Evolutionary conservation across 2,113 vertebrate species (phyloP).

Genomic region (Peucedramus taeniatus): DNA sequence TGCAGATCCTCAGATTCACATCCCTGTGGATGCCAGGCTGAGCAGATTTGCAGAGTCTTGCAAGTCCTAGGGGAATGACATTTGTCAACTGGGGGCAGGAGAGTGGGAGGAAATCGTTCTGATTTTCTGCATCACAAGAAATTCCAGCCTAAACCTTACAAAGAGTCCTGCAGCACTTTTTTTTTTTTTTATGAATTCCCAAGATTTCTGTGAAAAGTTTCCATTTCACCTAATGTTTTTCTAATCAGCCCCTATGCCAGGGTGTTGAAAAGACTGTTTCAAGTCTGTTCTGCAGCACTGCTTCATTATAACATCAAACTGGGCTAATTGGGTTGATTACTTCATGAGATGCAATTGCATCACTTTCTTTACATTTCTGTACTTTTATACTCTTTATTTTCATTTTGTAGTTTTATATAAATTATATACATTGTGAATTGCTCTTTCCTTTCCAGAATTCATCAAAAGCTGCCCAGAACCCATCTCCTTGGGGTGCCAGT

Average conservation of each 20-base stretch:
- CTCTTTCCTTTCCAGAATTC: slow-evolving; percentile 80
- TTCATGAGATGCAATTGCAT: not conserved
- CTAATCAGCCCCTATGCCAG: not conserved
- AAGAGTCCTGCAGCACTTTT: not conserved
- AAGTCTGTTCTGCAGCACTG: not conserved
- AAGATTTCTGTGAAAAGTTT: not conserved
- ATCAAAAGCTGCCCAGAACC: slow-evolving; percentile 84
- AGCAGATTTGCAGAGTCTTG: not conserved
- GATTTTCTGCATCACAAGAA: not conserved
- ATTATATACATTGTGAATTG: not conserved
- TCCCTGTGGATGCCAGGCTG: not conserved
- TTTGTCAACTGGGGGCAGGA: not conserved
- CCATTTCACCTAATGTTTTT: not conserved
- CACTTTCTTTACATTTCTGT: not conserved
- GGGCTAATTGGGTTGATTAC: not conserved
- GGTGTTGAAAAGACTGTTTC: not conserved
- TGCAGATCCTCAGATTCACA: not conserved
- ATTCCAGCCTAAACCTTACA: not conserved
- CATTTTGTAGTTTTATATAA: not conserved
- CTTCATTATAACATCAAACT: not conserved
- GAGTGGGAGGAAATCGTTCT: not conserved
- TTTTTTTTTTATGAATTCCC: not conserved
- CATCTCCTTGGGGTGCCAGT: slow-evolving; percentile 80
- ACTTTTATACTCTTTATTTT: not conserved
- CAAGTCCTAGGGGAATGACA: not conserved